Conservation (phyloP, 35 echinoderm and acorn worm genomes). For the Apostichopus californicus region DNA sequence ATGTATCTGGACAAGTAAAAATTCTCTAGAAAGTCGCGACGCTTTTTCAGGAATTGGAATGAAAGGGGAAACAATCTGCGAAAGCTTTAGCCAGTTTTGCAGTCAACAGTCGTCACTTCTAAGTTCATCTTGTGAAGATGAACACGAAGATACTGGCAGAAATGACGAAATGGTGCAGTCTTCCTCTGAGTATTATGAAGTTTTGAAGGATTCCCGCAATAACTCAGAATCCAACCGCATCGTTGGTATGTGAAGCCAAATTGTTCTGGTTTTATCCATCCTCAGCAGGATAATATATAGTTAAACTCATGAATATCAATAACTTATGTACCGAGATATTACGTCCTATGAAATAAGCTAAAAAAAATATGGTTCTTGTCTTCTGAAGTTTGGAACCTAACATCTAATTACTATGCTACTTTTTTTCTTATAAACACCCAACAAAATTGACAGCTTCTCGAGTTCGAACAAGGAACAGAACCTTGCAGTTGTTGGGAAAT, state of each 20-base stretch:
- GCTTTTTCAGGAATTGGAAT: background rate
- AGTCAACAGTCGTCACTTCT: conserved; percentile 23
- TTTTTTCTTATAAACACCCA: background rate
- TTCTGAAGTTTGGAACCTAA: too few relatives aligned
- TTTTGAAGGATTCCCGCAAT: background rate
- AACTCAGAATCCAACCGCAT: background rate
- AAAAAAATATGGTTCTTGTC: too few relatives aligned
- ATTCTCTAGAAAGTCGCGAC: background rate
- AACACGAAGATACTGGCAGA: background rate
- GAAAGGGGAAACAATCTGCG: conserved; percentile 10
- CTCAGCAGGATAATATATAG: too few relatives aligned
- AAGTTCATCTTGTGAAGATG: background rate
- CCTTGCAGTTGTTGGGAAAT: background rate
- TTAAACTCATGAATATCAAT: too few relatives aligned
- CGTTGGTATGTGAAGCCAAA: background rate
- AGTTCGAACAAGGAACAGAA: background rate
- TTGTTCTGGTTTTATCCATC: too few relatives aligned
- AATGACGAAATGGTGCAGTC: background rate
- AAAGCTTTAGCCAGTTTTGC: conserved; percentile 24
- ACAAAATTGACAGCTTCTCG: background rate
- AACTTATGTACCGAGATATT: too few relatives aligned
- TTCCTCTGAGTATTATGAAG: background rate
- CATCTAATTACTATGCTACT: background rate
- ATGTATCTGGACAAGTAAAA: background rate
- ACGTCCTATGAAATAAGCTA: too few relatives aligned